These are phyloP conservation scores for Orchesella cincta DNA, from an alignment of 1,140 invertebrate genomes.

Conservation along the genomic window DNA sequence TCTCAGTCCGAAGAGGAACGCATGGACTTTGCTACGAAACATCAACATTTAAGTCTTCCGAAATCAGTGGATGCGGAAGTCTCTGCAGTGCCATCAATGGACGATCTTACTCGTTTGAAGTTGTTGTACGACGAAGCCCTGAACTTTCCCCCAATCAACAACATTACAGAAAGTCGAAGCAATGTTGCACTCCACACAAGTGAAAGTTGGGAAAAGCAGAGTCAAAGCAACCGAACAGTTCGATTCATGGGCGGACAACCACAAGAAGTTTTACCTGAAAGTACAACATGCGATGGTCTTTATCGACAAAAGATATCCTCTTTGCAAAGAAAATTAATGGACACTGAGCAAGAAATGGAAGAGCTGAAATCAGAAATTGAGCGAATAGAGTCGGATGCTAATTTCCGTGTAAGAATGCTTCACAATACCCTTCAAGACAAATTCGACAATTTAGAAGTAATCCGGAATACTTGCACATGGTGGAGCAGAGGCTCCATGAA, in stretches of 20 bases:
- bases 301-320: neutral
- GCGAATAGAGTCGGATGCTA: slow-evolving; percentile 40
- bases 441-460: slow-evolving; percentile 34
- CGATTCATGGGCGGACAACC: neutral
- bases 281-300: neutral
- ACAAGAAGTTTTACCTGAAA: neutral
- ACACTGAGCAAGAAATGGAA: slow-evolving; percentile 29
- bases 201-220: no score
- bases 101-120: neutral
- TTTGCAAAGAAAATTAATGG: slow-evolving; percentile 23
- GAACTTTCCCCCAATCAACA: neutral
- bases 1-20: neutral
- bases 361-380: slow-evolving; percentile 30
- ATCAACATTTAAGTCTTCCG: neutral
- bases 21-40: neutral
- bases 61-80: neutral
- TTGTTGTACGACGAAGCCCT: neutral
- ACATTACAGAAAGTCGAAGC: neutral
- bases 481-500: slow-evolving; percentile 30
- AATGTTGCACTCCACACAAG: neutral
- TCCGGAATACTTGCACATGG: slow-evolving; percentile 40
- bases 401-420: slow-evolving; percentile 37
- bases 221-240: neutral
- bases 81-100: neutral
- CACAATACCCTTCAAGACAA: slow-evolving; percentile 37